Percentiles rank a stretch among this genome's conserved stretches.
Evolutionary conservation across 2,888 invertebrate species (phyloP).

Genomic region (Andrena haemorrhoa): DNA sequence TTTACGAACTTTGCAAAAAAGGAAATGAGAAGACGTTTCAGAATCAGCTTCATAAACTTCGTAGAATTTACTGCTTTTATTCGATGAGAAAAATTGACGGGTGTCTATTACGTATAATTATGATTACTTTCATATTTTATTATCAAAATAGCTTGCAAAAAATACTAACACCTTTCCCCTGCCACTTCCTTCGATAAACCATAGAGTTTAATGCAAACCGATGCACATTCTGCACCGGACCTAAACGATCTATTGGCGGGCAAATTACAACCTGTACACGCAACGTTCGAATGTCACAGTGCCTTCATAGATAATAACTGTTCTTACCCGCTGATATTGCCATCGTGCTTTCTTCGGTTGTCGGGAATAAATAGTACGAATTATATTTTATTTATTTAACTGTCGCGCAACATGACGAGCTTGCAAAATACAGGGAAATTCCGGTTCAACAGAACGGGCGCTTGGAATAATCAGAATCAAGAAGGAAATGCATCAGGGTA

Average conservation of each 20-base stretch:
- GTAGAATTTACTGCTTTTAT: neutral
- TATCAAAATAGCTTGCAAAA: neutral
- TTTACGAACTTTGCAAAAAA: neutral
- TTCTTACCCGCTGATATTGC: neutral
- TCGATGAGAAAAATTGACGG: neutral
- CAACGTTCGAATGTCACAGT: slow-evolving; percentile 11
- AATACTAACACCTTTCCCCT: neutral
- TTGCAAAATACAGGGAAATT: slow-evolving; percentile 77
- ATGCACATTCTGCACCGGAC: neutral
- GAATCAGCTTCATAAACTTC: neutral
- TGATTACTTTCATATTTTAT: neutral
- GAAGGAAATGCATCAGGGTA: slow-evolving; percentile 54
- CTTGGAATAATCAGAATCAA: slow-evolving; percentile 65
- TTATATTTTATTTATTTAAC: slow-evolving; percentile 4
- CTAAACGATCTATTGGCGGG: slow-evolving; percentile 50
- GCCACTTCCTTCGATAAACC: neutral
- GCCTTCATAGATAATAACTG: neutral
- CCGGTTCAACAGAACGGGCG: slow-evolving; percentile 67
- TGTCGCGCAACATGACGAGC: slow-evolving; percentile 43
- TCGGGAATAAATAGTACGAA: neutral
- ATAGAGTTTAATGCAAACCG: neutral
- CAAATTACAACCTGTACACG: slow-evolving; percentile 56
- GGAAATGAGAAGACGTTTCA: too few relatives aligned
- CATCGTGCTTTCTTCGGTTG: neutral
- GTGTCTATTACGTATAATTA: neutral